Percentiles rank a stretch among this genome's conserved stretches.
Conservation (phyloP, 2,888 invertebrate genomes). For the Apodemia zela region DNA sequence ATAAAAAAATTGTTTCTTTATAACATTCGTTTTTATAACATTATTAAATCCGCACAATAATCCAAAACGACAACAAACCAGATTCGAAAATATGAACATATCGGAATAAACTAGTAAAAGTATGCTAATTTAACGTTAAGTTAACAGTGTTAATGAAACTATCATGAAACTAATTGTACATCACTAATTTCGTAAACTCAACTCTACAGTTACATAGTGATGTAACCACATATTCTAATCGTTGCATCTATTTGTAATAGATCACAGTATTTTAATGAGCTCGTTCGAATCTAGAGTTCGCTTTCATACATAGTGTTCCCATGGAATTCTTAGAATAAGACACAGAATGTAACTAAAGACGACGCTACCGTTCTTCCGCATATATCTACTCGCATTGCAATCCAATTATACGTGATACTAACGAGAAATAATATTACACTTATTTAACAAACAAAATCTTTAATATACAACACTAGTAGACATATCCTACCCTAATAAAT, state of each 20-base stretch:
- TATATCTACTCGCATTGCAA: slow-evolving; percentile 72
- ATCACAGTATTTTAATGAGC: slow-evolving; percentile 18
- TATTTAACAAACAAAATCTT: slow-evolving; percentile 22
- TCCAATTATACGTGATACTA: slow-evolving; percentile 74
- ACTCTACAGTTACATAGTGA: not conserved
- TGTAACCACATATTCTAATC: slow-evolving; percentile 6
- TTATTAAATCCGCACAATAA: too few relatives aligned
- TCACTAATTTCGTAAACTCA: not conserved
- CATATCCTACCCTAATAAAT: not conserved
- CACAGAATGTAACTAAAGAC: slow-evolving; percentile 75
- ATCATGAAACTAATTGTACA: not conserved
- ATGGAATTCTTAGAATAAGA: slow-evolving; percentile 73
- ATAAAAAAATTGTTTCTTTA: too few relatives aligned
- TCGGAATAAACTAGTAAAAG: not conserved
- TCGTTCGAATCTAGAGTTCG: slow-evolving; percentile 32
- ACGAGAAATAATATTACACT: slow-evolving; percentile 65
- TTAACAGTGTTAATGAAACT: not conserved
- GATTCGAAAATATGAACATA: too few relatives aligned
- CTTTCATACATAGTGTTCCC: slow-evolving; percentile 53
- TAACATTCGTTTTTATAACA: too few relatives aligned
- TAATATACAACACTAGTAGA: not conserved
- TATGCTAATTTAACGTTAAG: not conserved
- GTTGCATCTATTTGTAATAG: slow-evolving; percentile 12
- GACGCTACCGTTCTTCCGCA: slow-evolving; percentile 70
- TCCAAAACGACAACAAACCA: too few relatives aligned